Percentiles rank a stretch among this genome's conserved stretches.
These are phyloP conservation scores for Camelus dromedarius DNA, from an alignment of 2,113 vertebrate species.

Conservation along the genomic window DNA sequence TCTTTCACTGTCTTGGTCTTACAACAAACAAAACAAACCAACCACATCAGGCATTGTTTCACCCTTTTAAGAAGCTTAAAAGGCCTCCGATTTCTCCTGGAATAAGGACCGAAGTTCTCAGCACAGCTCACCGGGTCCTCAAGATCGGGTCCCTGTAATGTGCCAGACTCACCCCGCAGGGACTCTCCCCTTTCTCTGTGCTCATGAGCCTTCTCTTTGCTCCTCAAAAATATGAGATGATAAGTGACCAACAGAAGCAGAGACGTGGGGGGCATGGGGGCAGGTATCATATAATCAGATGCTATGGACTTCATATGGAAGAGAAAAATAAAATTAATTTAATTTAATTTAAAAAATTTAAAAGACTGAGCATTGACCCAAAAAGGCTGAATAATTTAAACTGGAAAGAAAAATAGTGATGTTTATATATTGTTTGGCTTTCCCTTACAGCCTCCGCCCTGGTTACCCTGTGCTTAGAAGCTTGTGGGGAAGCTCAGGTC, in stretches of 20 bases:
- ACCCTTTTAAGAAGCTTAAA: not conserved
- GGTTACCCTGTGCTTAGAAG: not conserved
- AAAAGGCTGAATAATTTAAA: not conserved
- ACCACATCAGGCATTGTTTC: not conserved
- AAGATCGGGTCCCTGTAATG: not conserved
- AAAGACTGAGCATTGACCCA: not conserved
- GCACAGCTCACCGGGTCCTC: not conserved
- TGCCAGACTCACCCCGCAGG: not conserved
- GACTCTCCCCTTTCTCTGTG: not conserved
- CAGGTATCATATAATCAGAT: not conserved
- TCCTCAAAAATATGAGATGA: not conserved
- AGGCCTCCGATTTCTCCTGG: not conserved
- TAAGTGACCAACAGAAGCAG: not conserved
- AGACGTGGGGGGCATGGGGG: not conserved
- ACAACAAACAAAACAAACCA: not conserved
- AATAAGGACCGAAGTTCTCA: not conserved
- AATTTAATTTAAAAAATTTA: not conserved
- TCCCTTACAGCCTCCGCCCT: not conserved
- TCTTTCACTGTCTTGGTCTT: not conserved
- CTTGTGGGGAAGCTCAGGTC: not conserved
- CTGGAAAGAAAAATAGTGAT: not conserved
- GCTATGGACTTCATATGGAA: not conserved
- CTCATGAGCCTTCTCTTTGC: not conserved
- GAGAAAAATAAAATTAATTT: not conserved
- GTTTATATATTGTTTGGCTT: not conserved